Evolutionary conservation across 2,113 vertebrate species (phyloP), one percentile per base, ranked within the genome.

Genomic region (Microtus oregoni): DNA sequence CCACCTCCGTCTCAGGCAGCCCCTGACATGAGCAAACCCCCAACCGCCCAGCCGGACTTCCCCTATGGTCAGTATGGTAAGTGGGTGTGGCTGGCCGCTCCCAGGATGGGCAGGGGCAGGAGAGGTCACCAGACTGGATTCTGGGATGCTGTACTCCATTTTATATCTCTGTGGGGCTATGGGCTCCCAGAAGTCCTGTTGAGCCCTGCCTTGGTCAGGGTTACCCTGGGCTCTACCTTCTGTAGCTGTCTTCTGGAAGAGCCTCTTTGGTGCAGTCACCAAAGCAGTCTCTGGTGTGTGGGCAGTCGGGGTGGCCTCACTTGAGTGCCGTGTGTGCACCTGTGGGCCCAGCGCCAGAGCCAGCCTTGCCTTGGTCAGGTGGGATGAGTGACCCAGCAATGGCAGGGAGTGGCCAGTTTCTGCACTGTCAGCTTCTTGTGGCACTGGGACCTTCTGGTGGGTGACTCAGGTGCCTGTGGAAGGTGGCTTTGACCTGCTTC

Each of bases 11-110:
- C 99, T 96, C 99, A 99, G 98, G 99, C 99, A 90, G 99, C 99
- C 99, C 99, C 99, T 97, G 99, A 99, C 98, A 99, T 99, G 99
- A 99, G 99, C 99, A 99, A 99, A 98, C 99, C 99, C 97, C 99
- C 99, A 6, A 98, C 99, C 65, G 99, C 99, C 97, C 99, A 99
- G 98, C 99, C 99, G 44, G 99, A 99, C 97, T 99, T 99, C 98
- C 98, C 99, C 92, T 99, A 99, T 83, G 99, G 99, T 98, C 99
- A 99, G 98, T 99, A 99, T 98, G 99, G 99, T 99, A 99, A 99
- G 99, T 99, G 96, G 24, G 73, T 35, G 30, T 50, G 38, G 63
- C 50, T 10, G 3, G 24, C 86, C 4, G 10, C 11, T 70, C 85
- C 32, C 67, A 24, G 63, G 11, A 26, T 12, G n/a, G 63, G 28